These are phyloP conservation scores for Leptobrachium ailaonicum DNA, from an alignment of 2,113 vertebrate species.

Conservation along the genomic window DNA sequence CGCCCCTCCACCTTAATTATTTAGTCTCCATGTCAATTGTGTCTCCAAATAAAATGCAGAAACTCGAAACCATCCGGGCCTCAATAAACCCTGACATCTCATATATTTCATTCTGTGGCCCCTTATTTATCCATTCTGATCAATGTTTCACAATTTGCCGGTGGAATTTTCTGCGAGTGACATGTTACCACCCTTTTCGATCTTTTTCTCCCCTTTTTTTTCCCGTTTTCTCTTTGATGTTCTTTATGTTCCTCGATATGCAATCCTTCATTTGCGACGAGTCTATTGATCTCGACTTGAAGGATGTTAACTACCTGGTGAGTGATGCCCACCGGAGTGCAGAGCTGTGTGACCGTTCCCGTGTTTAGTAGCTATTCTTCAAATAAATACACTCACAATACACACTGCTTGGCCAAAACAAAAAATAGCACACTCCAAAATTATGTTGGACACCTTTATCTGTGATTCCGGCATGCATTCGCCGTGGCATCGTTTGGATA, in stretches of 20 bases:
- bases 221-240: conserved; percentile 26
- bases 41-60: neutral
- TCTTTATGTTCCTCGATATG: conserved; percentile 5
- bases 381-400: no score
- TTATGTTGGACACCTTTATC: no score
- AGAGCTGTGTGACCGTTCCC: neutral
- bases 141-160: neutral
- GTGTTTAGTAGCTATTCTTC: no score
- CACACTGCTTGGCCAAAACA: no score
- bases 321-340: conserved; percentile 6
- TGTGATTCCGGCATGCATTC: no score
- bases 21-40: no score
- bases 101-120: neutral
- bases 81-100: neutral
- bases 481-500: no score
- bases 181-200: neutral
- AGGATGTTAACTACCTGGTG: conserved; percentile 18
- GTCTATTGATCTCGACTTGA: conserved; percentile 13
- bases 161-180: neutral
- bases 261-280: conserved; percentile 33
- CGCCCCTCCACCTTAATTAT: no score
- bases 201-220: neutral
- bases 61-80: conserved; percentile 3
- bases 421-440: no score
- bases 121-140: conserved; percentile 11